These are phyloP conservation scores for Chironomus tepperi DNA, from an alignment of 1,140 invertebrate genomes.

Conservation along the genomic window DNA sequence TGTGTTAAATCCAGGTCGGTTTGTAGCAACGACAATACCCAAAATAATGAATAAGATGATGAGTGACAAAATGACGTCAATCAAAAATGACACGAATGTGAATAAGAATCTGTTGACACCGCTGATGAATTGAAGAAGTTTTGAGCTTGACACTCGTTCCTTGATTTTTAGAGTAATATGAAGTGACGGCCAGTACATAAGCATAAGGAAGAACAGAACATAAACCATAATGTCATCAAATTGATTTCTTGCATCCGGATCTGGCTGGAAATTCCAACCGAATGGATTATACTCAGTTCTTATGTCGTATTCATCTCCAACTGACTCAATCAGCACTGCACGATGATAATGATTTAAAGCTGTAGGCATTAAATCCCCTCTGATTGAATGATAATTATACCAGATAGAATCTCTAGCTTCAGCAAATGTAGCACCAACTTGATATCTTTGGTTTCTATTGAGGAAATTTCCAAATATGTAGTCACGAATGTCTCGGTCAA, in stretches of 20 bases:
- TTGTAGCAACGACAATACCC: slow-evolving; percentile 43
- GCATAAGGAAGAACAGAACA: slow-evolving; percentile 47
- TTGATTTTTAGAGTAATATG: slow-evolving; percentile 58
- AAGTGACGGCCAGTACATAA: slow-evolving; percentile 42
- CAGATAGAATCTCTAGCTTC: background rate
- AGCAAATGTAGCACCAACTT: background rate
- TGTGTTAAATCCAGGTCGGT: slow-evolving; percentile 45
- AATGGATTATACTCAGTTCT: background rate
- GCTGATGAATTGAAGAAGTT: slow-evolving; percentile 51
- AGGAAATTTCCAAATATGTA: background rate
- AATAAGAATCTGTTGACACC: slow-evolving; percentile 56
- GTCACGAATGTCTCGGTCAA: background rate
- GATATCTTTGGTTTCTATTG: background rate
- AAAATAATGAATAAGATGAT: slow-evolving; percentile 42
- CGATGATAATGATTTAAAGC: background rate
- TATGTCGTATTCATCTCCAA: background rate
- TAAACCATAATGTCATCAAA: slow-evolving; percentile 52
- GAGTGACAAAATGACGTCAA: slow-evolving; percentile 58
- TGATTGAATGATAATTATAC: background rate
- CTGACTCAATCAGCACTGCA: background rate
- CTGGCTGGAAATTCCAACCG: slow-evolving; percentile 38
- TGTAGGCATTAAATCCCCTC: background rate
- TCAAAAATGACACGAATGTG: slow-evolving; percentile 59
- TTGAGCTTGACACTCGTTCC: slow-evolving; percentile 45
- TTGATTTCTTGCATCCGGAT: slow-evolving; percentile 37